These are phyloP conservation scores for Cheilosia grossa DNA, from an alignment of 2,888 invertebrate genomes.

Conservation along the genomic window DNA sequence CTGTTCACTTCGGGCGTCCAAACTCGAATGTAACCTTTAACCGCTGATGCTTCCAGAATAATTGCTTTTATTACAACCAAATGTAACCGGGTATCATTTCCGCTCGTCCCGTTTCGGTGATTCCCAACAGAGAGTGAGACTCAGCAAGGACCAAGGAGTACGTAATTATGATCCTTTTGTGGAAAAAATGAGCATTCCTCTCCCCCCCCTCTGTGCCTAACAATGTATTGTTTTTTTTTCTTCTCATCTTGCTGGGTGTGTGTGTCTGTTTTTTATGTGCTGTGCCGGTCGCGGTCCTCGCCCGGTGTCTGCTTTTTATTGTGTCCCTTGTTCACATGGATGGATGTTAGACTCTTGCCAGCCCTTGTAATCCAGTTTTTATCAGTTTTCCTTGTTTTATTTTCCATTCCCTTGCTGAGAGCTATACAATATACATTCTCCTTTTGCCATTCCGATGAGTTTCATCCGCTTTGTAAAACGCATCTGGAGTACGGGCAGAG, in stretches of 20 bases:
- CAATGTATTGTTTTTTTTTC: background rate
- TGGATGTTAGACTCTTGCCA: slow-evolving; percentile 49
- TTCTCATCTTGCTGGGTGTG: slow-evolving; percentile 1
- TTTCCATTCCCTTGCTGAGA: slow-evolving; percentile 37
- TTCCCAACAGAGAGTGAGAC: slow-evolving; percentile 23
- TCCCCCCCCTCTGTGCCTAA: background rate
- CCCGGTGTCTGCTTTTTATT: slow-evolving; percentile 46
- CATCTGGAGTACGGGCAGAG: slow-evolving; percentile 44
- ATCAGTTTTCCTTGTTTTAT: slow-evolving; percentile 27
- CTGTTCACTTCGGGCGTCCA: slow-evolving; percentile 19
- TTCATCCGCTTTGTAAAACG: slow-evolving; percentile 46
- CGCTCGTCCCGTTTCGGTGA: slow-evolving; percentile 13
- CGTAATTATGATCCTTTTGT: slow-evolving; percentile 52
- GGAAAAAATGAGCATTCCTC: slow-evolving; percentile 44
- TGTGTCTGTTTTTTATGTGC: slow-evolving; percentile 37
- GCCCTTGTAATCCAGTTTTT: slow-evolving; percentile 65
- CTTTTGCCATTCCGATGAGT: background rate
- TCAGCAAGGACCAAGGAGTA: slow-evolving; percentile 22
- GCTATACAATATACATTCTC: slow-evolving; percentile 3
- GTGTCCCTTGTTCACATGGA: slow-evolving; percentile 38
- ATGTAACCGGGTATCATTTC: slow-evolving; percentile 45
- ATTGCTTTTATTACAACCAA: slow-evolving; percentile 58
- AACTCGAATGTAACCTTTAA: slow-evolving; percentile 48
- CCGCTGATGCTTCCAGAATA: slow-evolving; percentile 61
- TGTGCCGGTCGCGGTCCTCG: slow-evolving; percentile 15